phyloP scores from a whole-genome alignment of 2,113 vertebrate species.

The Tursiops truncatus region DNA sequence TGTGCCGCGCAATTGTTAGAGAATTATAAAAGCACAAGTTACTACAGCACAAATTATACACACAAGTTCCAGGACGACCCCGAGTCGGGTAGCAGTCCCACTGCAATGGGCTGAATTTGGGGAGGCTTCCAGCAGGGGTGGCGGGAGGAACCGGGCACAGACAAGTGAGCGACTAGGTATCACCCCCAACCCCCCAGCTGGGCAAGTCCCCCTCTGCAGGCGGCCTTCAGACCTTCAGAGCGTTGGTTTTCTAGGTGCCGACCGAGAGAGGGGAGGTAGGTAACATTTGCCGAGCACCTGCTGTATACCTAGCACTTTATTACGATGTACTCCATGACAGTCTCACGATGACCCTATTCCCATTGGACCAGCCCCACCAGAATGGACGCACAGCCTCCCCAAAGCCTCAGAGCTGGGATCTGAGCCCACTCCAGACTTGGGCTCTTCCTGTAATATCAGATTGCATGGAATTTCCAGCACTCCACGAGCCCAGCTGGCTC shows the following conservation, averaged over 20 bases:
- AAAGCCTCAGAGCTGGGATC: neutral
- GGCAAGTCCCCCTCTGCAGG: neutral
- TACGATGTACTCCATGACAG: fast-evolving
- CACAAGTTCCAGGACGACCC: neutral
- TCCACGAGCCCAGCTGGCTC: neutral
- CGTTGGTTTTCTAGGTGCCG: neutral
- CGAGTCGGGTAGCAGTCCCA: neutral
- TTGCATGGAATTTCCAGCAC: neutral
- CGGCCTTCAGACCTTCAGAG: neutral
- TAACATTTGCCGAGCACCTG: neutral
- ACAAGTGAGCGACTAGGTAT: neutral
- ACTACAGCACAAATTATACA: neutral
- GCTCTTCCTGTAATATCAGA: neutral
- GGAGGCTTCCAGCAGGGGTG: neutral
- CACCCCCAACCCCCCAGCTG: too few relatives aligned
- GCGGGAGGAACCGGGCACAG: neutral
- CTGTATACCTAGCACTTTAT: neutral
- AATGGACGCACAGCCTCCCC: neutral
- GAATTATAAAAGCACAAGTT: neutral
- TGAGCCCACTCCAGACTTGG: neutral
- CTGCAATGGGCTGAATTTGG: neutral
- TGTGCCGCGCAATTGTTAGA: neutral
- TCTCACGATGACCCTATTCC: neutral
- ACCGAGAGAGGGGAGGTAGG: neutral
- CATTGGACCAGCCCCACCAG: neutral